Percentiles rank a stretch among this genome's conserved stretches.
Conservation (phyloP, 2,113 vertebrate genomes). For the Menura novaehollandiae region DNA sequence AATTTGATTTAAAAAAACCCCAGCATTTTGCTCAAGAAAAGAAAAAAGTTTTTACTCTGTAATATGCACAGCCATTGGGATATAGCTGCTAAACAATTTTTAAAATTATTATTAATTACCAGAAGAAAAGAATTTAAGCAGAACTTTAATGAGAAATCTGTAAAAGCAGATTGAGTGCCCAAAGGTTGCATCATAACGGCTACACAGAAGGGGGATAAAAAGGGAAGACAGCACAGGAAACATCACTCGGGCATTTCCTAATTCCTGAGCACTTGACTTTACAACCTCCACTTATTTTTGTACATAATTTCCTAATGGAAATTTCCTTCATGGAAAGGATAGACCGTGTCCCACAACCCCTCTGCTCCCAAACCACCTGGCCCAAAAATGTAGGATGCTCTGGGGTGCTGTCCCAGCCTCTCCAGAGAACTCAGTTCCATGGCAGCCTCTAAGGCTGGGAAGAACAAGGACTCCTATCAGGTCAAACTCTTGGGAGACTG, state of each 20-base stretch:
- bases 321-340: background rate
- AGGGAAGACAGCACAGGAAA: conserved; percentile 20
- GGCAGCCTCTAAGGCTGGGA: background rate
- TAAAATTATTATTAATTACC: background rate
- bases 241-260: conserved; percentile 32
- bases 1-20: background rate
- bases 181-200: conserved; percentile 24
- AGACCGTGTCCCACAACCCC: background rate
- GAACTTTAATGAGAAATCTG: background rate
- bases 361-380: background rate
- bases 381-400: background rate
- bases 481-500: background rate
- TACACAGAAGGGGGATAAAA: background rate
- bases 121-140: background rate
- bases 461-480: background rate
- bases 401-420: background rate
- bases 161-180: background rate
- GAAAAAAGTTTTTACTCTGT: background rate
- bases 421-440: background rate
- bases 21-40: background rate
- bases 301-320: background rate
- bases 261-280: conserved; percentile 4
- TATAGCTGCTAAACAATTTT: background rate
- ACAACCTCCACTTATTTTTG: background rate
- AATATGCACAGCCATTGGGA: background rate